Evolutionary conservation across 2,113 vertebrate species (phyloP).

Genomic region (Vulpes vulpes): DNA sequence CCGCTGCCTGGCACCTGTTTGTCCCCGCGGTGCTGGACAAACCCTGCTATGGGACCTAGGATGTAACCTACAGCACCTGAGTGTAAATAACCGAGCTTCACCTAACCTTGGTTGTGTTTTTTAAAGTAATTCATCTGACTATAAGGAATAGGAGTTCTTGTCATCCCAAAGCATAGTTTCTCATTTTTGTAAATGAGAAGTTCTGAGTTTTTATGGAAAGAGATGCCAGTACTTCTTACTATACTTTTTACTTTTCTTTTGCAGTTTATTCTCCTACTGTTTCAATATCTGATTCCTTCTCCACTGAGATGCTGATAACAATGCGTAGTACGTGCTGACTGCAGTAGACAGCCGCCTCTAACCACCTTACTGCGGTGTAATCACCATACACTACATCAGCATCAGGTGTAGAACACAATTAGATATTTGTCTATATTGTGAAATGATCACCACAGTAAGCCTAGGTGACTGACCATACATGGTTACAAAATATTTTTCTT

Average conservation of each 20-base stretch:
- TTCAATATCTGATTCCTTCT: not conserved
- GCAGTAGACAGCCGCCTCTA: not conserved
- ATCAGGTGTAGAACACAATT: not conserved
- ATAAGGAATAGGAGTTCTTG: not conserved
- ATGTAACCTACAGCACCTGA: not conserved
- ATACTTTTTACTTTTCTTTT: not conserved
- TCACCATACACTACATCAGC: not conserved
- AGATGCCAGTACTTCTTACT: not conserved
- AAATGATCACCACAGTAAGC: not conserved
- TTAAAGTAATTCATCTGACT: not conserved
- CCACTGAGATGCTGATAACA: not conserved
- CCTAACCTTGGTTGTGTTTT: not conserved
- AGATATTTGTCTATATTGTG: not conserved
- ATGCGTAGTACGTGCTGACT: not conserved
- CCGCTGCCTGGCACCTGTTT: no score
- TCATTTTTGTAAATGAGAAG: not conserved
- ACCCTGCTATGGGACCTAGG: no score
- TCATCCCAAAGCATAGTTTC: not conserved
- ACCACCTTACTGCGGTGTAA: not conserved
- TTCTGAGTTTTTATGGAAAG: not conserved
- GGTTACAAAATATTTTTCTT: no score
- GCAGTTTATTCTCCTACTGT: not conserved
- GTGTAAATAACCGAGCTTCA: not conserved
- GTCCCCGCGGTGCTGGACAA: no score
- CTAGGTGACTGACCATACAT: no score